These are phyloP conservation scores for Pampus argenteus DNA, from an alignment of 2,797 vertebrate genomes.

Conservation along the genomic window DNA sequence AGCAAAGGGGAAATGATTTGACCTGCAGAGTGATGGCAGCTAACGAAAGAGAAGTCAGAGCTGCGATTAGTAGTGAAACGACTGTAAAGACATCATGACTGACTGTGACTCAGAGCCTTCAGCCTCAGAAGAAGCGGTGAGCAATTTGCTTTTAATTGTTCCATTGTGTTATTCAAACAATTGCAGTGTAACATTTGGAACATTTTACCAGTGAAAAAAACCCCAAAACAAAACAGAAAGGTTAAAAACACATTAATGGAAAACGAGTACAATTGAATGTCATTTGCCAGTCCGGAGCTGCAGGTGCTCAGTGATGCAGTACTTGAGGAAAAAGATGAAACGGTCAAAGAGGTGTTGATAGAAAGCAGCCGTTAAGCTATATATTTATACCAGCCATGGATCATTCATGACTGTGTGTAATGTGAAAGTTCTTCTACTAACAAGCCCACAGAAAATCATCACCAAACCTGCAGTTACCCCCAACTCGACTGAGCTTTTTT, in stretches of 20 bases:
- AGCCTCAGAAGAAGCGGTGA: neutral
- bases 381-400: no score
- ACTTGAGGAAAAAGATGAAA: neutral
- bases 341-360: neutral
- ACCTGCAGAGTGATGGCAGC: neutral
- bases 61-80: slow-evolving; percentile 2
- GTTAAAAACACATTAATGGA: neutral
- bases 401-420: no score
- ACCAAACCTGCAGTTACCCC: no score
- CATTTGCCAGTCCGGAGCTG: neutral
- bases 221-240: no score
- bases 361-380: no score
- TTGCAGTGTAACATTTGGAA: neutral
- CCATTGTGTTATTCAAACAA: neutral
- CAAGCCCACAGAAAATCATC: no score
- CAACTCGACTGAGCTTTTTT: no score
- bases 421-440: no score
- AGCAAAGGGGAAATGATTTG: slow-evolving; percentile 1
- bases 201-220: neutral
- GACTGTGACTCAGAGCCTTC: slow-evolving; percentile 1
- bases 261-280: neutral
- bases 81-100: neutral
- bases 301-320: neutral
- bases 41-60: neutral
- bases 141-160: slow-evolving; percentile 4